Conservation (phyloP, 2,113 vertebrate genomes). For the Antennarius striatus region DNA sequence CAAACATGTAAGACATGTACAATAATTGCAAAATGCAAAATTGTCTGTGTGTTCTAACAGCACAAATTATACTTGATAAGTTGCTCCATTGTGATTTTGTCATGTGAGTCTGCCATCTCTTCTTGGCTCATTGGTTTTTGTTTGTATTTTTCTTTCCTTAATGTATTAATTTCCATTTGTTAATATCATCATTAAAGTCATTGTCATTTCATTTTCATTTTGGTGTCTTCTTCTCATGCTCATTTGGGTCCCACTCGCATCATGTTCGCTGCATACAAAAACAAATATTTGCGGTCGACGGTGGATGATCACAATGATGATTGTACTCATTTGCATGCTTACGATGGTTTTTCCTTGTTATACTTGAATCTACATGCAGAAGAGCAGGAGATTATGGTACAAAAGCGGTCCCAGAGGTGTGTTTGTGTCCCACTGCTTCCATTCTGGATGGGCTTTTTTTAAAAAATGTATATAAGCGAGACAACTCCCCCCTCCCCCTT, state of each 20-base stretch:
- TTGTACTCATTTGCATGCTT: background rate
- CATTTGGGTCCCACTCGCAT: constrained; percentile 16
- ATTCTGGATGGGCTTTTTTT: background rate
- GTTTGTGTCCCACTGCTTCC: constrained; percentile 6
- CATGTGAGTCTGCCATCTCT: constrained; percentile 47
- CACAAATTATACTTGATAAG: constrained; percentile 4
- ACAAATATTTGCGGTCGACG: background rate
- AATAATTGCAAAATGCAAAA: background rate
- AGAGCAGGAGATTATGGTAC: constrained; percentile 6
- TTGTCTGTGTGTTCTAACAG: background rate
- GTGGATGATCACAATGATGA: constrained; percentile 2
- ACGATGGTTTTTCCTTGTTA: constrained; percentile 12
- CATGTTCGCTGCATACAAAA: constrained; percentile 3
- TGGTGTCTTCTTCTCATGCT: constrained; percentile 14
- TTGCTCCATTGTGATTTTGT: constrained; percentile 13
- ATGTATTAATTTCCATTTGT: constrained; percentile 64
- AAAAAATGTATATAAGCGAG: background rate
- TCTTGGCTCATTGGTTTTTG: constrained; percentile 49
- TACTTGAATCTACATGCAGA: background rate
- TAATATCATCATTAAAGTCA: constrained; percentile 68
- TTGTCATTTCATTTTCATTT: constrained; percentile 66
- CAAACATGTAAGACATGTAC: constrained; percentile 7
- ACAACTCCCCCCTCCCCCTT: too few relatives aligned
- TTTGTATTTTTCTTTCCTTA: constrained; percentile 51
- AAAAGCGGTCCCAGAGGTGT: background rate